Evolutionary conservation across 1,140 invertebrate genomes (phyloP).

Genomic region (Meloidogyne hapla): DNA sequence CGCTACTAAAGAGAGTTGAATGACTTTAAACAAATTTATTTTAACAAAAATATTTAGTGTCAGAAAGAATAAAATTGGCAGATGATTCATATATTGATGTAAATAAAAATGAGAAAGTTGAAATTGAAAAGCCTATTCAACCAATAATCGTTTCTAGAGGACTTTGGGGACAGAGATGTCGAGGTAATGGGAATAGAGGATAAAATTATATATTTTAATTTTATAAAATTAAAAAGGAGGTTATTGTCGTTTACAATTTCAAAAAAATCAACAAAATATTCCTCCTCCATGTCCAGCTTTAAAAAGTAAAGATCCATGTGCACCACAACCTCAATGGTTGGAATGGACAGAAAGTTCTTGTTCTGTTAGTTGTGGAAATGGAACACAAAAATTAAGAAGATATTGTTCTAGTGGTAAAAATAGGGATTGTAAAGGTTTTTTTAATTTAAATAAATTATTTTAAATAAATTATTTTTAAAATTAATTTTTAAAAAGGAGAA

Average conservation of each 20-base stretch:
- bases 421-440: constrained; percentile 14
- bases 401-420: constrained; percentile 24
- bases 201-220: not conserved
- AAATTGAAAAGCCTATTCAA: not conserved
- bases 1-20: not conserved
- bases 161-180: constrained; percentile 5
- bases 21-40: not conserved
- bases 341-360: constrained; percentile 18
- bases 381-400: not conserved
- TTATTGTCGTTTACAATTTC: not conserved
- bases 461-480: constrained; percentile 11
- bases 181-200: not conserved
- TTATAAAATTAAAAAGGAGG: not conserved
- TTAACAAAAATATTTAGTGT: not conserved
- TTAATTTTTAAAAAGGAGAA: not conserved
- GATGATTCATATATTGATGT: not conserved
- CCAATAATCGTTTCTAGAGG: constrained; percentile 18
- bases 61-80: not conserved
- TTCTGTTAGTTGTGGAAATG: constrained; percentile 24
- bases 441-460: not conserved
- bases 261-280: constrained; percentile 9
- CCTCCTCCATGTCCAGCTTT: constrained; percentile 18
- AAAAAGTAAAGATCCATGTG: constrained; percentile 19
- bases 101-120: not conserved
- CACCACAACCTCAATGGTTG: constrained; percentile 21